Percentiles rank a stretch among this genome's conserved stretches.
These are phyloP conservation scores for Tuberolachnus salignus DNA, from an alignment of 2,888 invertebrate species.

Conservation along the genomic window DNA sequence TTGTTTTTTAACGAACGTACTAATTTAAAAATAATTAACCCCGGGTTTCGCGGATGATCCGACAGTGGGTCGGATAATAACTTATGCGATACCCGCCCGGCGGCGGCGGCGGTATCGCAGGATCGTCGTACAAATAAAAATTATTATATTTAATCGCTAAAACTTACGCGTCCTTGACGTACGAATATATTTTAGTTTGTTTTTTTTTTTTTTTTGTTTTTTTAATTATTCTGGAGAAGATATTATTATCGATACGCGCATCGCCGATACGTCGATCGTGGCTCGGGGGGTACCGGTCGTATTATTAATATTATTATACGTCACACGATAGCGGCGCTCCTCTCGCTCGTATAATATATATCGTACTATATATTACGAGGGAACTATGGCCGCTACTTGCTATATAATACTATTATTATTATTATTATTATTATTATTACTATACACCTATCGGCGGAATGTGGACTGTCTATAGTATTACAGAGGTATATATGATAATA, in stretches of 20 bases:
- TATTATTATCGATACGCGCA: background rate
- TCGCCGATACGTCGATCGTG: slow-evolving; percentile 22
- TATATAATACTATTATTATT: slow-evolving; percentile 25
- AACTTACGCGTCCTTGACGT: slow-evolving; percentile 45
- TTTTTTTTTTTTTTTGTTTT: no score
- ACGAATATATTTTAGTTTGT: slow-evolving; percentile 11
- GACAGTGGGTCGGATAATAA: slow-evolving; percentile 43
- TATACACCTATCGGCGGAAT: slow-evolving; percentile 44
- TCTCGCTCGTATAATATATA: background rate
- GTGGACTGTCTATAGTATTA: background rate
- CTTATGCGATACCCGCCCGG: slow-evolving; percentile 1
- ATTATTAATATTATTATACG: background rate
- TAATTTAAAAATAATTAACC: no score
- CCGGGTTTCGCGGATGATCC: slow-evolving; percentile 15
- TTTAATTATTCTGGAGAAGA: slow-evolving; percentile 54
- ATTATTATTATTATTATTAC: no score
- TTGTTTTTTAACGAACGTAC: no score
- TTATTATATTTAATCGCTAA: slow-evolving; percentile 45
- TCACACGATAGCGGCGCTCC: slow-evolving; percentile 24
- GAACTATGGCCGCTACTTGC: slow-evolving; percentile 40
- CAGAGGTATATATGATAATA: no score
- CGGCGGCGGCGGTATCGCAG: slow-evolving; percentile 17
- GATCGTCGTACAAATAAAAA: background rate
- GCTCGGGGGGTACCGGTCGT: slow-evolving; percentile 38
- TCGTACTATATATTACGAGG: background rate